Evolutionary conservation across 1,140 invertebrate species (phyloP), one percentile per base, ranked within the genome.

Genomic region (Aphaenogaster ashmeadi): DNA sequence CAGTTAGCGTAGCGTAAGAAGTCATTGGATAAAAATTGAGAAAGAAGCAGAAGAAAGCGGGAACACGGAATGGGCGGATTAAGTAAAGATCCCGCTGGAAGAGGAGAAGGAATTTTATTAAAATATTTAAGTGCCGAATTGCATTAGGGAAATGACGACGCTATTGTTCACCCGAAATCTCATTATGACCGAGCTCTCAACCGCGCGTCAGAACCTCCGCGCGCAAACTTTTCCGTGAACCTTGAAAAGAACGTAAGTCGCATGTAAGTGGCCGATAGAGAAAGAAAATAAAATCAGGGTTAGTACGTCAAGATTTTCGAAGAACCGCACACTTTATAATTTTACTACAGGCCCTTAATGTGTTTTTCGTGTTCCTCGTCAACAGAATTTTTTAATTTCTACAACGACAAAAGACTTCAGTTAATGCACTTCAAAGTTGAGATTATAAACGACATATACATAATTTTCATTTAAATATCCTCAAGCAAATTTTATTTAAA

Each of bases 71-170:
- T 44, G 74, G 69, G 69, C n/a, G 71, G 85, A 86, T 89, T 88
- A 90, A 89, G 90, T 88, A 89, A 88, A 80, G 88, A 88, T 75
- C 41, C 79, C 86, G 72, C 41, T 38, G 74, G 74, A 62, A 38
- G 21, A 56, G 71, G 88, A 75, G 74, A 90, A 78, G 62, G 89
- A 94, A 93, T 94, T 94, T 94, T 93, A 94, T 94, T 94, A 93
- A 94, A 94, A 93, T 94, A 93, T 94, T 93, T 93, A 94, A 94
- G 91, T 93, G 91, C 89, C 81, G 91, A 94, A 94, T 93, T 89
- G 91, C 93, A 94, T 94, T 94, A 94, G 92, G 92, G 84, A 93
- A 94, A 93, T 93, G 91, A 91, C 88, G 89, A 89, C 79, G 89
- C 93, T 91, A 93, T 93, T 93, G 91, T 94, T 93, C 92, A 72